phyloP scores from a whole-genome alignment of 2,888 invertebrate species.

The Callinectes sapidus region DNA sequence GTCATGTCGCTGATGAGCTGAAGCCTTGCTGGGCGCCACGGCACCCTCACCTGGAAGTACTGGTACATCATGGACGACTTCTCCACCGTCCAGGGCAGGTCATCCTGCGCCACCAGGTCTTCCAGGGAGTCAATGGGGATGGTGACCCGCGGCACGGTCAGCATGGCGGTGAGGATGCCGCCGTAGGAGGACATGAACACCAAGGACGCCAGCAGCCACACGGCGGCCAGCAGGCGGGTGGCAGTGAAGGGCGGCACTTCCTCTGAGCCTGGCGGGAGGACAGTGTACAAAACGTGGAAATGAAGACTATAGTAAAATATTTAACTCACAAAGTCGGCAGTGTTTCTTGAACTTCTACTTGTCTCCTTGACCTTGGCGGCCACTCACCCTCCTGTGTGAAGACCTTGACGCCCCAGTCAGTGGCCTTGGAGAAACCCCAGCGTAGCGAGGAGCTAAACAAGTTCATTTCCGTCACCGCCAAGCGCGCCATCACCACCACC shows the following conservation, averaged over 20 bases:
- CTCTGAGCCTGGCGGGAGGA: constrained; percentile 39
- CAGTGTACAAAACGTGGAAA: not conserved
- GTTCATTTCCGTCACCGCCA: constrained; percentile 13
- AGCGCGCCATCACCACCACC: not conserved
- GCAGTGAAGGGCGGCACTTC: constrained; percentile 37
- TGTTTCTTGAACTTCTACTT: not conserved
- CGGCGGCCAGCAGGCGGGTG: constrained; percentile 41
- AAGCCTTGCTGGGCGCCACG: not conserved
- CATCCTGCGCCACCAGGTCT: constrained; percentile 42
- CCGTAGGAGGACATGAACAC: constrained; percentile 55
- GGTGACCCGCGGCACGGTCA: constrained; percentile 57
- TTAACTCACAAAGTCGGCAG: not conserved
- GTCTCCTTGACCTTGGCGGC: too few relatives aligned
- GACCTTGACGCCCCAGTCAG: constrained; percentile 24
- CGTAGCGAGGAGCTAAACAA: not conserved
- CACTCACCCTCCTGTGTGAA: constrained; percentile 45
- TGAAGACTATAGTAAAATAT: too few relatives aligned
- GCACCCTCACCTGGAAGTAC: constrained; percentile 46
- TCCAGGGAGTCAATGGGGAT: constrained; percentile 59
- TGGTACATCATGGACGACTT: constrained; percentile 44
- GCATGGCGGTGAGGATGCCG: constrained; percentile 57
- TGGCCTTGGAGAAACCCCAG: not conserved
- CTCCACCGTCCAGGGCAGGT: constrained; percentile 53
- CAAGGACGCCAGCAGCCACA: constrained; percentile 57
- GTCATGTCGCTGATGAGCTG: too few relatives aligned